These are phyloP conservation scores for Acronicta leporina DNA, from an alignment of 2,888 invertebrate species.

Conservation along the genomic window DNA sequence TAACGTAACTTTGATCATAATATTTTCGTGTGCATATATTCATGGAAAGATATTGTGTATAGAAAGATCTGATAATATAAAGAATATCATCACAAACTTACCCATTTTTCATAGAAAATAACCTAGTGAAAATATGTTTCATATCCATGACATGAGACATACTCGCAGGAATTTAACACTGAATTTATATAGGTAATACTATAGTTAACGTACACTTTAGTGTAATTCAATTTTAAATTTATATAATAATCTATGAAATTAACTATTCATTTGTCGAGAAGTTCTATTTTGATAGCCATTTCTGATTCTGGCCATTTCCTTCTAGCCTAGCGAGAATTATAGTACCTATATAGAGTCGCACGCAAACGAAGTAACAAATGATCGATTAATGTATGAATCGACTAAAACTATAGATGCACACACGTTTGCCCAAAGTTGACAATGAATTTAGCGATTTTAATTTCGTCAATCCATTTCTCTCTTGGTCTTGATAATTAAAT, in stretches of 20 bases:
- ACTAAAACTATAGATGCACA: neutral
- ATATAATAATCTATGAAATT: constrained; percentile 12
- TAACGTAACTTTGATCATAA: neutral
- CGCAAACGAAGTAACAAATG: neutral
- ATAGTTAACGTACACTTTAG: constrained; percentile 10
- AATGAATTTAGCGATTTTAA: too few relatives aligned
- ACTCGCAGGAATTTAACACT: constrained; percentile 38
- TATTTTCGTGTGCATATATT: neutral
- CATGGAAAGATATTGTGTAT: neutral
- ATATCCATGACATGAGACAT: constrained; percentile 85
- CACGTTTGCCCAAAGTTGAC: too few relatives aligned
- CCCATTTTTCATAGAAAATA: constrained; percentile 86
- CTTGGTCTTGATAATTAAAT: too few relatives aligned
- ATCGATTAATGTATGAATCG: neutral
- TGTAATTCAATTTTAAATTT: constrained; percentile 22
- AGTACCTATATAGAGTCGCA: constrained; percentile 3
- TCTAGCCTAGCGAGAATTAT: neutral
- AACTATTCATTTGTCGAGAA: constrained; percentile 24
- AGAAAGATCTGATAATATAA: constrained; percentile 6
- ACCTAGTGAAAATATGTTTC: constrained; percentile 83
- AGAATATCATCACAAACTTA: constrained; percentile 57
- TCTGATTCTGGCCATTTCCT: constrained; percentile 9
- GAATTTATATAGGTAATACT: constrained; percentile 14
- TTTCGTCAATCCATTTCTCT: too few relatives aligned
- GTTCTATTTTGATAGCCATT: constrained; percentile 18